Conservation (phyloP, 2,797 vertebrate species). For the Cynodonichthys magdalenae region DNA sequence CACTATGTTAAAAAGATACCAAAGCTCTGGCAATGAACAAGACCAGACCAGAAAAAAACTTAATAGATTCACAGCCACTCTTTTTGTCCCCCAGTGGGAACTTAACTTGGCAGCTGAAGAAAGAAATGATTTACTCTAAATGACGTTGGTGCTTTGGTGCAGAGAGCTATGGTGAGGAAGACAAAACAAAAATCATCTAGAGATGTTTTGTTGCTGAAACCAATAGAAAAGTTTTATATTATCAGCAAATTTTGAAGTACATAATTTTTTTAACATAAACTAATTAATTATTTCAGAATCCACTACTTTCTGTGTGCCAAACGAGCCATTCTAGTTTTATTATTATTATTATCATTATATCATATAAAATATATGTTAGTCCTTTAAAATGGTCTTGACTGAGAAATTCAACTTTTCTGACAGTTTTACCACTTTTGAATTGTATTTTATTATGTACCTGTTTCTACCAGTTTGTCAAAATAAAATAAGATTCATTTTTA, state of each 20-base stretch:
- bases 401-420: no score
- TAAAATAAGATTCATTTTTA: no score
- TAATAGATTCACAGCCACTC: slow-evolving; percentile 38
- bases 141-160: slow-evolving; percentile 21
- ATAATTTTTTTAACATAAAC: no score
- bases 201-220: background rate
- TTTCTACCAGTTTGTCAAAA: background rate
- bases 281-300: no score
- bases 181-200: slow-evolving; percentile 26
- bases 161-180: slow-evolving; percentile 23
- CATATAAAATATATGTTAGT: no score
- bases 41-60: slow-evolving; percentile 51
- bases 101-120: slow-evolving; percentile 40
- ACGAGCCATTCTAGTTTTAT: no score
- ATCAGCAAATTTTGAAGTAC: slow-evolving; percentile 1
- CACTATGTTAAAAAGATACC: slow-evolving; percentile 43
- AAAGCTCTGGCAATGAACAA: slow-evolving; percentile 47
- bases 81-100: slow-evolving; percentile 38
- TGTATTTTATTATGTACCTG: background rate
- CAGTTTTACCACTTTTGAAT: background rate
- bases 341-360: no score
- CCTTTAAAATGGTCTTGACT: background rate
- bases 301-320: no score
- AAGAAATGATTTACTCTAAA: slow-evolving; percentile 46
- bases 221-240: background rate